phyloP scores from a whole-genome alignment of 2,888 invertebrate species.

The Ellobium chinense region DNA sequence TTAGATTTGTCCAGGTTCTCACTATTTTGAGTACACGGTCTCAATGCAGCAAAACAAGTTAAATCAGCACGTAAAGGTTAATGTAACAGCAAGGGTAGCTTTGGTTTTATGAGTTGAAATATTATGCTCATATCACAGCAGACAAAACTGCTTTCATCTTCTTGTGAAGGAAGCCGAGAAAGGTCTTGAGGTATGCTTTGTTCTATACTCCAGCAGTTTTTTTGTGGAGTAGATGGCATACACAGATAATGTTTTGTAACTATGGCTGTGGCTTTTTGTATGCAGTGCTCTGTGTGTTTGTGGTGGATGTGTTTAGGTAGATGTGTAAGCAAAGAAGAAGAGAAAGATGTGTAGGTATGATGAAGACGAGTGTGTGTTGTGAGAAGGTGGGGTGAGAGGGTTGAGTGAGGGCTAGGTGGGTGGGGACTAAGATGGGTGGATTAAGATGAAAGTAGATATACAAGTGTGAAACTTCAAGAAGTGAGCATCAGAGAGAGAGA shows the following conservation, averaged over 20 bases:
- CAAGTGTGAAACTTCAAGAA: background rate
- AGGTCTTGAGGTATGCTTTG: background rate
- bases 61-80: too few relatives aligned
- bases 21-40: background rate
- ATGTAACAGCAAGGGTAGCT: too few relatives aligned
- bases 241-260: background rate
- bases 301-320: background rate
- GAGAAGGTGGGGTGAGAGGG: background rate
- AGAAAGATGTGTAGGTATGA: too few relatives aligned
- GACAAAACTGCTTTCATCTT: slow-evolving; percentile 28
- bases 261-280: slow-evolving; percentile 7
- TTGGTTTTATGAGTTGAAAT: too few relatives aligned
- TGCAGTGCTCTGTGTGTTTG: too few relatives aligned
- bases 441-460: background rate
- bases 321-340: background rate
- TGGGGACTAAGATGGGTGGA: slow-evolving; percentile 1
- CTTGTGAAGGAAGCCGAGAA: slow-evolving; percentile 8
- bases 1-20: background rate
- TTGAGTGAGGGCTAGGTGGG: background rate
- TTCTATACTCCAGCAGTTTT: background rate
- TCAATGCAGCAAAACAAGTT: too few relatives aligned
- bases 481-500: background rate
- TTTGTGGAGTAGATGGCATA: background rate
- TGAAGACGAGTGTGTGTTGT: background rate
- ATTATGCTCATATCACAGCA: background rate